Base-by-base conservation (phyloP, 2,113 vertebrate species). In the Cnemophilus loriae region DNA sequence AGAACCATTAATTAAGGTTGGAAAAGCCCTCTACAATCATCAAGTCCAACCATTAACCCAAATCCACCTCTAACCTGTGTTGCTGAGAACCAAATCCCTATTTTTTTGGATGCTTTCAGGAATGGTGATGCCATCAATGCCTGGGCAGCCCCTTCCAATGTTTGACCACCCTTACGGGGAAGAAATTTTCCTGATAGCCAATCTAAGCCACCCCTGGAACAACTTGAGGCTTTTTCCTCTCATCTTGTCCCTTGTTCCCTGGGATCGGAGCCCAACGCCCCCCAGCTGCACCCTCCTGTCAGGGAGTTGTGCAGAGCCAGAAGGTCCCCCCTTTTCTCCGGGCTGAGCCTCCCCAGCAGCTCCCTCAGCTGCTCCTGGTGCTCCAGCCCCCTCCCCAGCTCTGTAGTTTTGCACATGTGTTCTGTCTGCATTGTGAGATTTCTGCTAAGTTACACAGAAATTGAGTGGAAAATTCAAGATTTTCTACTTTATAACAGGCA, bases 161-260 rank as follows among this genome's bases (percentile, higher is more conserved):
- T 35, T 55, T 56, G 57, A 70, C 21, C 16, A 30, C 4, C 7
- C 7, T 35, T 13, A 35, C 6, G 11, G 9, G 15, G 35, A 64
- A 73, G 27, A 42, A 18, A 19, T 27, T 73, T 71, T 32, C 26
- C 42, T 44, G 10, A 13, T 37, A 44, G 5, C 23, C 23, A 39
- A 1, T 16, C 37, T 37, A 37, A 32, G 8, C 22, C 22, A 74
- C 15, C 7, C 9, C 37, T 67, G 33, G 37, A 14, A 11, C 28
- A 59, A 16, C 19, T 3, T 6, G 6, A 28, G 44, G 16, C 23
- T 0, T 0, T 81, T 59, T 1, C 7, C 13, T 46, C 52, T 81
- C 8, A 0, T 65, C 33, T 60, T 73, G 32, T 42, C 32, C 35
- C 49, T 39, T 44, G 21, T 50, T 33, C 15, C 50, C 37, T 67